Conservation (phyloP, 2,797 vertebrate genomes). For the Nyctalus aviator region DNA sequence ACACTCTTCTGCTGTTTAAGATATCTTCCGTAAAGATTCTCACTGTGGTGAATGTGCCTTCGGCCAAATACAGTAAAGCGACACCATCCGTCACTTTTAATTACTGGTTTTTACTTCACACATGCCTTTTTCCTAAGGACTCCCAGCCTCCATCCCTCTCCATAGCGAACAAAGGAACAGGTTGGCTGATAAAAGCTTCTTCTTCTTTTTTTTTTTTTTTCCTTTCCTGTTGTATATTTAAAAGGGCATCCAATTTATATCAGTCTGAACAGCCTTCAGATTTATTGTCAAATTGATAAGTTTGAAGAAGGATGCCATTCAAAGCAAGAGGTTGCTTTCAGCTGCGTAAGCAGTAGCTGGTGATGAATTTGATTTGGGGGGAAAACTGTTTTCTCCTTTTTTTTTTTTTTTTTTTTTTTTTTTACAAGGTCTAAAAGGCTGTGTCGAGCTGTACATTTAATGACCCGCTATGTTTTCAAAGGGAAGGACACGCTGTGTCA, state of each 20-base stretch:
- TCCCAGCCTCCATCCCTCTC: not conserved
- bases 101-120: constrained; percentile 53
- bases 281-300: constrained; percentile 42
- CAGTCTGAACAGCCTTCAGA: constrained; percentile 57
- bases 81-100: constrained; percentile 69
- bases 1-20: constrained; percentile 66
- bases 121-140: not conserved
- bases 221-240: constrained; percentile 67
- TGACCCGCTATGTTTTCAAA: constrained; percentile 3
- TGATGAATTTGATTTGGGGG: not conserved
- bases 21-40: constrained; percentile 68
- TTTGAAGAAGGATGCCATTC: constrained; percentile 17
- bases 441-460: not conserved
- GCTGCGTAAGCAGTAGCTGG: not conserved
- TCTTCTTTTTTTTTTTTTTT: constrained; percentile 18
- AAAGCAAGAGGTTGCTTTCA: not conserved
- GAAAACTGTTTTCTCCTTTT: too few species aligned
- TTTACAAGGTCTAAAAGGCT: constrained; percentile 9
- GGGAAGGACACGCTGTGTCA: not conserved
- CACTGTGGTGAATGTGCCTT: constrained; percentile 66
- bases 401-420: not conserved
- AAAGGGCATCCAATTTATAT: not conserved
- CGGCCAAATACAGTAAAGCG: constrained; percentile 70
- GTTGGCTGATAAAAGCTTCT: constrained; percentile 18
- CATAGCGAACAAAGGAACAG: constrained; percentile 57